Evolutionary conservation across 2,113 vertebrate species (phyloP), one percentile per base, ranked within the genome.

Genomic region (Electrona antarctica): DNA sequence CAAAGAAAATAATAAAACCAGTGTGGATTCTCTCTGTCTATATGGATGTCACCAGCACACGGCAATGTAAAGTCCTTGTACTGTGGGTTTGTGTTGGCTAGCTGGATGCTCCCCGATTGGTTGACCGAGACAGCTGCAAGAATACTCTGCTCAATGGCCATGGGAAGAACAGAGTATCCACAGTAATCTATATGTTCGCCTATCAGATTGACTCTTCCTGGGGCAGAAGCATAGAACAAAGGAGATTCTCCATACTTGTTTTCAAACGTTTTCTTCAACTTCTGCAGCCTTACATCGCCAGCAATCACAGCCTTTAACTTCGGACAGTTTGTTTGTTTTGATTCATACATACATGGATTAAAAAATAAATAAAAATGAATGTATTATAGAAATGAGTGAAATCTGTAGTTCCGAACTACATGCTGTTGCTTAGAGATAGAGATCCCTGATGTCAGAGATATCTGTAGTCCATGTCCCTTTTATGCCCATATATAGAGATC

Each of bases 1-100:
- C 97, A 99, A n/a, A 99, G 92, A 88, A 99, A 99, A 86, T 98
- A 99, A 91, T 96, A 95, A 90, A 96, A 85, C 98, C 98, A 99
- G 2, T 94, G 90, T 85, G 96, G 96, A 85, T 97, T 94, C 1
- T 92, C 91, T 89, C 91, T 92, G 89, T 98, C 94, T 76, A 99
- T 97, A 59, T 88, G 64, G 76, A 99, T 93, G 71, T 94, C 90
- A 73, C 91, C 91, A 52, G 90, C 84, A 65, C 88, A 88, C 13
- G 84, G 90, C 64, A 93, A 89, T 60, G 70, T 93, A 85, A 95
- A 96, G 88, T 97, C 96, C 84, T 74, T 87, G 87, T 98, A 99
- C 0, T 87, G 85, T 69, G 95, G 91, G 74, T 94, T 94, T 64
- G 88, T 93, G 76, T 99, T 99, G 78, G 95, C 91, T 86, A 99